A percentile compares a stretch with the other conserved stretches of the same genome.
These are phyloP conservation scores for Mythimna ferrago DNA, from an alignment of 2,888 invertebrate species.

Conservation along the genomic window DNA sequence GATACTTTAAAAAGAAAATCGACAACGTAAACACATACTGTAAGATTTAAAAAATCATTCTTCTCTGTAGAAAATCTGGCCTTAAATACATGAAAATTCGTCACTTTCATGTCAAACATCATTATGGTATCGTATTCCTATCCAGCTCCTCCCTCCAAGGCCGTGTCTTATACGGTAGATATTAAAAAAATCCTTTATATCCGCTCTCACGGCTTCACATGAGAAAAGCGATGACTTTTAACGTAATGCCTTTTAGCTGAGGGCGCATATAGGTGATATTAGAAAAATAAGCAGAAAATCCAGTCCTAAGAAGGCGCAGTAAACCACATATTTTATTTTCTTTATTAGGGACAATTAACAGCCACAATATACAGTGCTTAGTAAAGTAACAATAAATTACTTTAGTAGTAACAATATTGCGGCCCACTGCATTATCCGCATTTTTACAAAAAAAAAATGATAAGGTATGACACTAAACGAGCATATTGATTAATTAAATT, in stretches of 20 bases:
- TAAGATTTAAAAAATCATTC: not conserved
- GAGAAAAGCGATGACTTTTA: slow-evolving; percentile 61
- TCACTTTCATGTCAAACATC: slow-evolving; percentile 41
- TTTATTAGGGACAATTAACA: too few relatives aligned
- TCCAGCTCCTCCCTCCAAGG: slow-evolving; percentile 41
- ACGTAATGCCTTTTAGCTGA: slow-evolving; percentile 59
- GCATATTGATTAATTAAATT: too few relatives aligned
- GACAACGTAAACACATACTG: not conserved
- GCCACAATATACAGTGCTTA: too few relatives aligned
- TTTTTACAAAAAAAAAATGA: too few relatives aligned
- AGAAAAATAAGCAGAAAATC: slow-evolving; percentile 26
- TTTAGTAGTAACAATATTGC: too few relatives aligned
- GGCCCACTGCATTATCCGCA: too few relatives aligned
- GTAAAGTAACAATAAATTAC: too few relatives aligned
- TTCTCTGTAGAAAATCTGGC: slow-evolving; percentile 16
- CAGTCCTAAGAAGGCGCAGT: not conserved
- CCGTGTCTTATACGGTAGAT: slow-evolving; percentile 47
- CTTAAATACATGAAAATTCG: slow-evolving; percentile 8
- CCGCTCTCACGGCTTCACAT: slow-evolving; percentile 49
- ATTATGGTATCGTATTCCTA: slow-evolving; percentile 50
- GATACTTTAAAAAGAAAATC: too few relatives aligned
- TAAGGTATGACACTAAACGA: too few relatives aligned
- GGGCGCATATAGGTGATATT: slow-evolving; percentile 9
- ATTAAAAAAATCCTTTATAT: slow-evolving; percentile 63
- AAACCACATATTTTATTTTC: not conserved